Evolutionary conservation across 2,888 invertebrate species (phyloP).

Genomic region (Synergus gifuensis): DNA sequence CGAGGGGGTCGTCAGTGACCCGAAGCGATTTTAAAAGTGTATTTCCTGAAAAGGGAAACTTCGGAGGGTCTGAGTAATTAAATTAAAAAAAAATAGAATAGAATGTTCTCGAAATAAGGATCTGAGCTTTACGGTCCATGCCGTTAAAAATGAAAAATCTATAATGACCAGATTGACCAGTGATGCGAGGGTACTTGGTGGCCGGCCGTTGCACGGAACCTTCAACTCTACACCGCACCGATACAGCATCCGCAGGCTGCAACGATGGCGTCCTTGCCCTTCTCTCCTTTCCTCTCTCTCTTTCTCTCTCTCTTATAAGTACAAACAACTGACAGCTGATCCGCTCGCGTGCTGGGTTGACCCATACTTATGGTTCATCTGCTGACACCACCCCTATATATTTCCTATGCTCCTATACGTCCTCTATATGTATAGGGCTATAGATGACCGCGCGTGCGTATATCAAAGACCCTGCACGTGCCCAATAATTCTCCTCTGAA

Average conservation of each 20-base stretch:
- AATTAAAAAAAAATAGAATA: too few relatives aligned
- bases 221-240: too few relatives aligned
- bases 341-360: conserved; percentile 75
- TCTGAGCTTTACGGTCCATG: too few relatives aligned
- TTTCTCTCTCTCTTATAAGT: conserved; percentile 58
- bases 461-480: conserved; percentile 15
- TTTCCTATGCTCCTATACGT: conserved; percentile 40
- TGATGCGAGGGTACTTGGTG: conserved; percentile 60
- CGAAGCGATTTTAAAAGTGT: too few relatives aligned
- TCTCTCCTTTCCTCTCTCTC: conserved; percentile 52
- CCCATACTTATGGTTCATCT: conserved; percentile 76
- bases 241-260: conserved; percentile 66
- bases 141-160: conserved; percentile 46
- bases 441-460: conserved; percentile 1
- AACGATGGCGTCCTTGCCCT: conserved; percentile 60
- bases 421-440: conserved; percentile 1
- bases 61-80: too few relatives aligned
- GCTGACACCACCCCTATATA: conserved; percentile 70
- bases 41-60: too few relatives aligned
- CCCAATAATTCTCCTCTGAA: conserved; percentile 11
- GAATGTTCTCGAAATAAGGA: too few relatives aligned
- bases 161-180: conserved; percentile 53
- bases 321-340: conserved; percentile 77
- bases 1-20: too few relatives aligned
- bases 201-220: conserved; percentile 58